These are phyloP conservation scores for Brachionichthys hirsutus DNA, from an alignment of 2,113 vertebrate genomes.

Conservation along the genomic window DNA sequence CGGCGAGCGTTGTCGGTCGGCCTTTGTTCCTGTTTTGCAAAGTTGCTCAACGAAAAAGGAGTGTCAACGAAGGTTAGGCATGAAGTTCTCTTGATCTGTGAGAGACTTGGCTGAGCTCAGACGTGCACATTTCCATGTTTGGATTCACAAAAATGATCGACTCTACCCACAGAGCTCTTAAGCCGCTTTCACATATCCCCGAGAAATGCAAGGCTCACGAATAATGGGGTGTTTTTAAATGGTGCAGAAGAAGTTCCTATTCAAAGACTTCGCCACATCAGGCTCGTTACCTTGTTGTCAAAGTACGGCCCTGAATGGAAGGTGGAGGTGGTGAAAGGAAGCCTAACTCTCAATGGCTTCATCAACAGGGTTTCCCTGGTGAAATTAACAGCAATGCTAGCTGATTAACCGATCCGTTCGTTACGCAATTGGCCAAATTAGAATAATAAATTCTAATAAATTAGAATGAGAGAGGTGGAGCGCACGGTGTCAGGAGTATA, in stretches of 20 bases:
- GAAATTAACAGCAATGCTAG: no score
- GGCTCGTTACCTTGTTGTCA: background rate
- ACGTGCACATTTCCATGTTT: slow-evolving; percentile 28
- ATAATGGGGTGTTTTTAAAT: slow-evolving; percentile 35
- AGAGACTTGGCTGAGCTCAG: slow-evolving; percentile 15
- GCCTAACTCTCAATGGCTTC: background rate
- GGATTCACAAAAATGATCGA: slow-evolving; percentile 21
- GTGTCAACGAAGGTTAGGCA: no score
- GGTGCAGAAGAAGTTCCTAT: slow-evolving; percentile 8
- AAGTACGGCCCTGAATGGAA: slow-evolving; percentile 5
- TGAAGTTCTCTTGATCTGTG: background rate
- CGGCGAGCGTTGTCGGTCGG: no score
- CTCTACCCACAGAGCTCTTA: slow-evolving; percentile 28
- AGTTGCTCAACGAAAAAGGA: background rate
- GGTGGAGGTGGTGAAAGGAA: background rate
- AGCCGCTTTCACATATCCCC: slow-evolving; percentile 38
- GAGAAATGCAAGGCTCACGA: slow-evolving; percentile 27
- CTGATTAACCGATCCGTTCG: background rate
- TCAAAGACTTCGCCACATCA: slow-evolving; percentile 10
- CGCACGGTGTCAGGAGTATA: no score
- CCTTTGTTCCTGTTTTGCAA: background rate
- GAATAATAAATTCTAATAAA: no score
- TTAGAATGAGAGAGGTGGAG: no score
- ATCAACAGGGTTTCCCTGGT: no score
- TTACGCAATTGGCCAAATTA: background rate